Evolutionary conservation across 2,113 vertebrate species (phyloP).

Genomic region (Eptesicus fuscus): DNA sequence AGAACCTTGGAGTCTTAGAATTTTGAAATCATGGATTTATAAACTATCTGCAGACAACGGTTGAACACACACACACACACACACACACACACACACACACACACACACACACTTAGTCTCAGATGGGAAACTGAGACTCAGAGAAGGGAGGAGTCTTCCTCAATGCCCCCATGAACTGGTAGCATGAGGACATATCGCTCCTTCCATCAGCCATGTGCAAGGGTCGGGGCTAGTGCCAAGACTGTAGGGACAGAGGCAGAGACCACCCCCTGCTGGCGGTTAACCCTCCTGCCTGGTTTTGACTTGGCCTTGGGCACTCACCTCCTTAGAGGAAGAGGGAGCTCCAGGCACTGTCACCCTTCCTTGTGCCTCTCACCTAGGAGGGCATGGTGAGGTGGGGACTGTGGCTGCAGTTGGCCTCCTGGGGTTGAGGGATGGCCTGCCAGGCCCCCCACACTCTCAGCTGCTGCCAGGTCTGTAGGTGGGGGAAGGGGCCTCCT

Average conservation of each 20-base stretch:
- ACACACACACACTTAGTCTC: background rate
- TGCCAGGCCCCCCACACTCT: conserved; percentile 61
- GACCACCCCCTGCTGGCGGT: background rate
- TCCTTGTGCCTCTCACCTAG: conserved; percentile 33
- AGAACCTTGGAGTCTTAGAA: background rate
- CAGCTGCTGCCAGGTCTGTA: conserved; percentile 45
- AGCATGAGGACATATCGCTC: background rate
- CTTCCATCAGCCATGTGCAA: background rate
- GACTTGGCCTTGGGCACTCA: background rate
- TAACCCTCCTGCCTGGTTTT: background rate
- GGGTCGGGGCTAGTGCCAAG: background rate
- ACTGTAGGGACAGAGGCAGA: background rate
- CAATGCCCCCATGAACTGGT: background rate
- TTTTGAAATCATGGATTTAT: background rate
- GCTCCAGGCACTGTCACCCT: background rate
- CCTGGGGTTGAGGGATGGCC: background rate
- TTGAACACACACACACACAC: background rate
- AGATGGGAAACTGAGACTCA: conserved; percentile 22
- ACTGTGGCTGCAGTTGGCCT: background rate
- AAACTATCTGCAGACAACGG: background rate
- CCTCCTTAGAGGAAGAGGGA: background rate
- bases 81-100: background rate
- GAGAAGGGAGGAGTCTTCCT: background rate
- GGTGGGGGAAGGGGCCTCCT: background rate
- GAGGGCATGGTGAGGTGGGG: background rate